A percentile compares a stretch with the other conserved stretches of the same genome.
Conservation (phyloP, 2,113 vertebrate species). For the Mohoua ochrocephala region DNA sequence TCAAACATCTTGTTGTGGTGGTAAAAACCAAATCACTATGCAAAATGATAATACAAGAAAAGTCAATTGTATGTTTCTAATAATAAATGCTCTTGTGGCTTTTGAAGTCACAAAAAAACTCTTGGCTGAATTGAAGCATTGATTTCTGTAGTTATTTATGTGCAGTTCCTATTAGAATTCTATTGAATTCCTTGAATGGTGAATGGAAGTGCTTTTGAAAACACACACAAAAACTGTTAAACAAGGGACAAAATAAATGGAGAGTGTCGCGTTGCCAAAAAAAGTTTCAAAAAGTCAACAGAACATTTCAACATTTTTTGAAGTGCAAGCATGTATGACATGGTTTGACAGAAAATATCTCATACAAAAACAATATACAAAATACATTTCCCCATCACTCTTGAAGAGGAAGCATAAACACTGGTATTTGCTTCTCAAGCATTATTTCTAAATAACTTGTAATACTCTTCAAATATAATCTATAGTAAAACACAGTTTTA, state of each 20-base stretch:
- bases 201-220: conserved; percentile 62
- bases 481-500: neutral
- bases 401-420: neutral
- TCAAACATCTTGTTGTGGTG: conserved; percentile 52
- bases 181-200: conserved; percentile 60
- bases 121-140: conserved; percentile 61
- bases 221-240: conserved; percentile 55
- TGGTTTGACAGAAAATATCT: neutral
- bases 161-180: conserved; percentile 61
- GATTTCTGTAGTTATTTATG: conserved; percentile 67
- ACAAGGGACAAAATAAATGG: conserved; percentile 50
- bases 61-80: conserved; percentile 63
- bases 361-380: neutral
- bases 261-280: neutral
- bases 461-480: neutral
- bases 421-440: neutral
- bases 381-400: neutral
- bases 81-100: conserved; percentile 65
- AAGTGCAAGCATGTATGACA: neutral
- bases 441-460: neutral
- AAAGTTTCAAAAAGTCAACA: conserved; percentile 43
- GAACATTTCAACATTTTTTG: conserved; percentile 14
- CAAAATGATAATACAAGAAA: conserved; percentile 55
- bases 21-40: conserved; percentile 40
- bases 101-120: conserved; percentile 57